Evolutionary conservation across 2,888 invertebrate species (phyloP).

Genomic region (Napeogenes sylphis): DNA sequence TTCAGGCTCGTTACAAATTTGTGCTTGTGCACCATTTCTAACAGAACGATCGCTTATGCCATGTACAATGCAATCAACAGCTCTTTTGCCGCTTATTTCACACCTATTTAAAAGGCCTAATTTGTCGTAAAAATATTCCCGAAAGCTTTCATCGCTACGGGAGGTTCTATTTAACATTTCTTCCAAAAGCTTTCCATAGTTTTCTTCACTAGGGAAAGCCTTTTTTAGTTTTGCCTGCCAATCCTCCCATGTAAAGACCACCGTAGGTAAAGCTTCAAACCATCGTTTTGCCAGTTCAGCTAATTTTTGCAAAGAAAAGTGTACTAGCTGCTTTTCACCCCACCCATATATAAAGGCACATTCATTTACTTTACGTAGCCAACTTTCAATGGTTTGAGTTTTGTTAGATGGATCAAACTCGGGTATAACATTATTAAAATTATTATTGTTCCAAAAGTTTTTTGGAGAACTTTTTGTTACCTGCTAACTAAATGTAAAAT

Average conservation of each 20-base stretch:
- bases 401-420: constrained; percentile 24
- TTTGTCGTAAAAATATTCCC: constrained; percentile 30
- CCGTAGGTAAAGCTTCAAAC: constrained; percentile 27
- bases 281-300: constrained; percentile 31
- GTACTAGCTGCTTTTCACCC: constrained; percentile 24
- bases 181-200: constrained; percentile 28
- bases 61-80: constrained; percentile 33
- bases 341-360: constrained; percentile 29
- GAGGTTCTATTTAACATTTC: constrained; percentile 28
- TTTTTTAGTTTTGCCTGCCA: constrained; percentile 31
- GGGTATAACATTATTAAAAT: constrained; percentile 20
- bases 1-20: too few relatives aligned
- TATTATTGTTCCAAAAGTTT: too few relatives aligned
- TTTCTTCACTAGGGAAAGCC: constrained; percentile 31
- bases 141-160: constrained; percentile 20
- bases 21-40: too few relatives aligned
- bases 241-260: constrained; percentile 27
- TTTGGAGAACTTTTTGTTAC: too few relatives aligned
- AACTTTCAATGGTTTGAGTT: constrained; percentile 21
- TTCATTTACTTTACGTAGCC: constrained; percentile 31
- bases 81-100: constrained; percentile 28
- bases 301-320: constrained; percentile 30
- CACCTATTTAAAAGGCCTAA: constrained; percentile 27
- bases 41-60: constrained; percentile 28
- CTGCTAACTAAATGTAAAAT: too few relatives aligned